Conservation (phyloP, 2,888 invertebrate genomes). For the Baccha elongata region DNA sequence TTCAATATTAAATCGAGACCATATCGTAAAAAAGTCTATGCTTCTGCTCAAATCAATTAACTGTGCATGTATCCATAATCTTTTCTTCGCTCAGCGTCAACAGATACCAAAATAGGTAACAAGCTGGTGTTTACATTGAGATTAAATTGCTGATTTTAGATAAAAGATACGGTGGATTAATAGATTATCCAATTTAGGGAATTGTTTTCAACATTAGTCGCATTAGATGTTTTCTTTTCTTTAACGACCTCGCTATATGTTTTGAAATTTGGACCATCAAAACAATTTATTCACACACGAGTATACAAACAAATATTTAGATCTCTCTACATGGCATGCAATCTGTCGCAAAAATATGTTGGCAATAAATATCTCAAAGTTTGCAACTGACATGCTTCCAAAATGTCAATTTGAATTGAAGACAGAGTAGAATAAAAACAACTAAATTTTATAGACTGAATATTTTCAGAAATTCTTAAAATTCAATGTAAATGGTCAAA, state of each 20-base stretch:
- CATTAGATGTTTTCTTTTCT: neutral
- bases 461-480: slow-evolving; percentile 29
- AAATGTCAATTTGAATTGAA: slow-evolving; percentile 51
- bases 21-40: neutral
- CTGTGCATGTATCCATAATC: slow-evolving; percentile 27
- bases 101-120: slow-evolving; percentile 6
- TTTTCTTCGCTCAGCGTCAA: slow-evolving; percentile 29
- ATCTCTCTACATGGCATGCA: slow-evolving; percentile 15
- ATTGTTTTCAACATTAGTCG: slow-evolving; percentile 29
- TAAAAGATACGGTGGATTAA: slow-evolving; percentile 45
- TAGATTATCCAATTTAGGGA: slow-evolving; percentile 48
- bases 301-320: slow-evolving; percentile 3
- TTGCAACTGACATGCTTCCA: slow-evolving; percentile 22
- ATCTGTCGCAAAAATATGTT: slow-evolving; percentile 5
- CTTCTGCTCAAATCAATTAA: slow-evolving; percentile 46
- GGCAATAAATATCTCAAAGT: slow-evolving; percentile 43
- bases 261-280: slow-evolving; percentile 21
- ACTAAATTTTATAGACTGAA: slow-evolving; percentile 15
- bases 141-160: slow-evolving; percentile 40
- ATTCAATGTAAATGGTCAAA: slow-evolving; percentile 33
- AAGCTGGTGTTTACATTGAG: neutral
- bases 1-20: slow-evolving; percentile 18
- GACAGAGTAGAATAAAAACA: neutral
- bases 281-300: neutral
- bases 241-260: slow-evolving; percentile 16